These are phyloP conservation scores for Drosophila sproati DNA, from an alignment of 1,140 invertebrate species.

Conservation along the genomic window DNA sequence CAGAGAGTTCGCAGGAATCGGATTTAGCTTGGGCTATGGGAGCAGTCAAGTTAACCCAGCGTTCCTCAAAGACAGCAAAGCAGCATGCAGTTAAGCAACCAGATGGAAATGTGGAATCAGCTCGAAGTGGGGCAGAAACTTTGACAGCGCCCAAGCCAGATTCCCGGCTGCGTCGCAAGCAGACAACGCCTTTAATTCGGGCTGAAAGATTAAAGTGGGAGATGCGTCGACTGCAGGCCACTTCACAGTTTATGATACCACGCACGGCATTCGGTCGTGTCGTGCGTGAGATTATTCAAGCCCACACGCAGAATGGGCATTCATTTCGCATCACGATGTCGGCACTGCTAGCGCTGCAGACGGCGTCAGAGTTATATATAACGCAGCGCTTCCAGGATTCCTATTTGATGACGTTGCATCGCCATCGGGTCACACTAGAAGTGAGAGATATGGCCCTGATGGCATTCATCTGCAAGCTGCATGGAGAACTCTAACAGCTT, in stretches of 20 bases:
- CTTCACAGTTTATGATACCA: slow-evolving; percentile 47
- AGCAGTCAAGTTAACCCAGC: too few species aligned
- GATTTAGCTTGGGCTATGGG: too few species aligned
- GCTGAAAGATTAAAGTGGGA: not conserved
- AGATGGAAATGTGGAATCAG: not conserved
- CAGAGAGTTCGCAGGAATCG: too few species aligned
- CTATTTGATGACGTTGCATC: slow-evolving; percentile 88
- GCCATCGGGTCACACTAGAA: slow-evolving; percentile 91
- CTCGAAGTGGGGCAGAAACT: not conserved
- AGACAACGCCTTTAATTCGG: not conserved
- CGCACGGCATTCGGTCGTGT: slow-evolving; percentile 61
- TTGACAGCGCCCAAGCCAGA: not conserved
- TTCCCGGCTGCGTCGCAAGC: slow-evolving; percentile 7
- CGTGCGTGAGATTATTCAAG: slow-evolving; percentile 57
- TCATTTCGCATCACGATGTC: slow-evolving; percentile 85
- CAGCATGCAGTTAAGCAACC: too few species aligned
- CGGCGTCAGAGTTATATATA: slow-evolving; percentile 90
- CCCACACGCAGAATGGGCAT: not conserved
- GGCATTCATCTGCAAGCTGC: slow-evolving; percentile 1
- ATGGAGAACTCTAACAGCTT: slow-evolving; percentile 1
- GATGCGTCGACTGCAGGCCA: not conserved
- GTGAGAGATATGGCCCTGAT: slow-evolving; percentile 86
- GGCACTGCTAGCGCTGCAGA: slow-evolving; percentile 87
- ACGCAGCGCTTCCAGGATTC: slow-evolving; percentile 91
- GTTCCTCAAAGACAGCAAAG: too few species aligned